Percentiles rank a stretch among this genome's conserved stretches.
Evolutionary conservation across 37 sponge, comb jelly and placozoan species (phyloP).

Genomic region (Geodia barretti): DNA sequence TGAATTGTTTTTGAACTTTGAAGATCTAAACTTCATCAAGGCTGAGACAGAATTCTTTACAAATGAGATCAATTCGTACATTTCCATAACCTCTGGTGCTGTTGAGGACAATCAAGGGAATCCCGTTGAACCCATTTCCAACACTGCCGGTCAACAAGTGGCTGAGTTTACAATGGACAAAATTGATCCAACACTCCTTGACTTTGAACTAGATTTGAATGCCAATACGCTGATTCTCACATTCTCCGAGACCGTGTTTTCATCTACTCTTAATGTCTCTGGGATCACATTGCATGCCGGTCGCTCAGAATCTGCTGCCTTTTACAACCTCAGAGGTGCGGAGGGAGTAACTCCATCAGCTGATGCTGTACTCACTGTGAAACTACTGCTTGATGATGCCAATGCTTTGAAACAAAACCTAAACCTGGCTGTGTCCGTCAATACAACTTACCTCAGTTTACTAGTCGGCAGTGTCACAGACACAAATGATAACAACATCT

Average conservation of each 20-base stretch:
- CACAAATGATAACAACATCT: conserved; percentile 55
- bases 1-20: conserved; percentile 39
- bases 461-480: conserved; percentile 68
- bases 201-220: conserved; percentile 79
- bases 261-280: conserved; percentile 27
- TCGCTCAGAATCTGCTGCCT: conserved; percentile 8
- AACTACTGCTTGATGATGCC: conserved; percentile 31
- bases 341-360: conserved; percentile 33
- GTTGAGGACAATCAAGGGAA: conserved; percentile 76
- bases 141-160: conserved; percentile 57
- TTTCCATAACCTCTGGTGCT: conserved; percentile 60
- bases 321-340: conserved; percentile 26
- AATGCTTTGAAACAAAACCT: conserved; percentile 70
- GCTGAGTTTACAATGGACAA: conserved; percentile 44
- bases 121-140: conserved; percentile 54
- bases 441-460: conserved; percentile 70
- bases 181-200: conserved; percentile 46
- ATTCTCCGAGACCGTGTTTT: conserved; percentile 85
- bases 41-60: conserved; percentile 73
- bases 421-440: conserved; percentile 45
- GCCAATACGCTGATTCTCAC: conserved; percentile 66
- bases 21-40: conserved; percentile 83
- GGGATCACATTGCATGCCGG: conserved; percentile 53
- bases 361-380: conserved; percentile 44
- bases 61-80: conserved; percentile 77